Evolutionary conservation across 2,888 invertebrate genomes (phyloP), one percentile per base, ranked within the genome.

Genomic region (Diarsia dahlii): DNA sequence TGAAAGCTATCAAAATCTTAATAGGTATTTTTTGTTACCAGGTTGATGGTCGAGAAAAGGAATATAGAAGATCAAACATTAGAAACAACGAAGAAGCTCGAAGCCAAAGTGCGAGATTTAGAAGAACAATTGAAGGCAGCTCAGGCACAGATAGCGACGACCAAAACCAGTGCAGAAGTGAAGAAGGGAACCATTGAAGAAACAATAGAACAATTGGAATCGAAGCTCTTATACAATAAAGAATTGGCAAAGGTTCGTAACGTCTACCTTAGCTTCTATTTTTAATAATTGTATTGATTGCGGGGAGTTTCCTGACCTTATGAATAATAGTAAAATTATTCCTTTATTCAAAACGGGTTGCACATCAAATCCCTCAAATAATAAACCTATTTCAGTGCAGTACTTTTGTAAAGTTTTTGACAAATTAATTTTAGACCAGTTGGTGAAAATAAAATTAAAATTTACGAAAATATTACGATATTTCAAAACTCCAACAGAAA

Each of bases 121-220:
- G 93, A 95, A 82, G 93, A 93, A 68, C 94, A 96, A 80, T 73
- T 96, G 68, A 93, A 93, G 20, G 94, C 90, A 0, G 89, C 92
- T 0, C 92, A 89, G 74, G 86, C 94, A 45, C 96, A 96, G 84
- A 81, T 94, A 10, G 66, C 82, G 0, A 93, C 93, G 0, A 84
- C 94, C 0, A 80, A 90, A 13, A 86, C 89, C 54, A 93, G 94
- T 2, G 93, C 92, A 62, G 90, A 92, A 39, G 87, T 87, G 10
- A 95, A 95, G 85, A 94, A 91, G 52, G 92, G 91, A 3, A 92
- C 85, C 69, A 91, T 96, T 46, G 93, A 95, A 77, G 90, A 89
- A 34, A 91, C 93, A 85, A 94, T 96, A 2, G 80, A 79, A 18
- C 88, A 92, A 34, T 74, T 96, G 3, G 95, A 96, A 82, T 76